Evolutionary conservation across 2,113 vertebrate species (phyloP).

Genomic region (Nerophis lumbriciformis): DNA sequence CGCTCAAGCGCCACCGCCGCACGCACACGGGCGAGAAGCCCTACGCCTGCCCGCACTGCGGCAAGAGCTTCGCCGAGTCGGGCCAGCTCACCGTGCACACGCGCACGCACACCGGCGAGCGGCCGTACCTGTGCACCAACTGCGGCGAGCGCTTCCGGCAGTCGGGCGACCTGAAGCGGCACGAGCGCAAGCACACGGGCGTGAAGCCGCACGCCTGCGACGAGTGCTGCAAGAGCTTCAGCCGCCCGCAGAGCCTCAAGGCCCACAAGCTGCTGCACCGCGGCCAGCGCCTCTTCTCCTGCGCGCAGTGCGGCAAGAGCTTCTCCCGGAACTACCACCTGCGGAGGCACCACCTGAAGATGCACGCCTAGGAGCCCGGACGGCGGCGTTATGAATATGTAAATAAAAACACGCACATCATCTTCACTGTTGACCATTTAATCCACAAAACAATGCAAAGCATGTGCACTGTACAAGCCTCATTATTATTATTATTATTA

Average conservation of each 20-base stretch:
- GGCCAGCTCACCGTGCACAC: slow-evolving; percentile 75
- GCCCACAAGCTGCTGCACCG: slow-evolving; percentile 73
- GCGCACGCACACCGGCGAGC: slow-evolving; percentile 73
- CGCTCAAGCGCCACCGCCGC: slow-evolving; percentile 72
- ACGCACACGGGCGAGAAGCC: slow-evolving; percentile 74
- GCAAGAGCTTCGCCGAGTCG: slow-evolving; percentile 66
- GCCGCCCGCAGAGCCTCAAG: slow-evolving; percentile 73
- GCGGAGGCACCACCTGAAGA: slow-evolving; percentile 72
- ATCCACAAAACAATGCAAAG: slow-evolving; percentile 77
- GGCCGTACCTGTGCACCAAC: slow-evolving; percentile 74
- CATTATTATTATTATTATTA: slow-evolving; percentile 53
- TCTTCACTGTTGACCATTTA: slow-evolving; percentile 71
- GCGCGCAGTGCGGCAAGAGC: slow-evolving; percentile 70
- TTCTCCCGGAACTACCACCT: slow-evolving; percentile 74
- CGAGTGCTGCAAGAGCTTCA: slow-evolving; percentile 74
- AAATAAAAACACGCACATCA: slow-evolving; percentile 1
- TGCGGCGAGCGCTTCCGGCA: slow-evolving; percentile 76
- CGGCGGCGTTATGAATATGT: too few species aligned
- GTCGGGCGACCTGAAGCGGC: slow-evolving; percentile 72
- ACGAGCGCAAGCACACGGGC: slow-evolving; percentile 75
- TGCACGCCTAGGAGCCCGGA: slow-evolving; percentile 54
- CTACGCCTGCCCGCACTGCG: slow-evolving; percentile 63
- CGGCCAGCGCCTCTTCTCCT: slow-evolving; percentile 71
- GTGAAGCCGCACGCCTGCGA: slow-evolving; percentile 66
- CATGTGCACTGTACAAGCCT: slow-evolving; percentile 73